Evolutionary conservation across 2,113 vertebrate species (phyloP), one percentile per base, ranked within the genome.

Genomic region (Mus spicilegus): DNA sequence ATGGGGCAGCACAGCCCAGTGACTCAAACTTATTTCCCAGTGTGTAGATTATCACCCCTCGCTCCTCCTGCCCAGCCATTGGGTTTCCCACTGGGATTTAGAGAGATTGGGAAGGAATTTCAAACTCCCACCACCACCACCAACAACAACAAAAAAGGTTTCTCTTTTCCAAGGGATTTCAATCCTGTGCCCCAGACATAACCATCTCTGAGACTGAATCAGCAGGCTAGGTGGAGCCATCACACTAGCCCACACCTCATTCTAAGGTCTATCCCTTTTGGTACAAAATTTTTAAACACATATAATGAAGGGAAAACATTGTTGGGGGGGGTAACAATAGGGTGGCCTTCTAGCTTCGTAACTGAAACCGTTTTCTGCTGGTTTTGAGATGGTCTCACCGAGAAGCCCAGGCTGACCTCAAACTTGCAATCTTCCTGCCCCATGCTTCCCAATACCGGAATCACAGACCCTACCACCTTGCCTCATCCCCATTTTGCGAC

Each of bases 1-100:
- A 70, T 69, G 51, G 5, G 49, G 20, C 84, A 39, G 61, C 87
- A 90, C 93, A 92, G 95, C 91, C 87, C 92, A 90, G 95, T 72
- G 95, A 87, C 70, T 93, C 89, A 8, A 78, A 26, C 95, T 95
- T 76, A 96, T 94, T 97, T 97, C 67, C 97, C 76, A 81, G 80
- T 69, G 70, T 92, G 70, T 80, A 76, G 80, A 92, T 96, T 85
- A 80, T 75, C 12, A 42, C 80, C 61, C 86, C 90, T 89, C 70
- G 54, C 58, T 80, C 90, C 46, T 89, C 70, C 69, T 76, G 73
- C 94, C 86, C 87, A 46, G 36, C 56, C 72, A 82, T 86, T 81
- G 78, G 70, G 39, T 72, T 93, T 90, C 94, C 90, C 95, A 58
- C 42, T 86, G 91, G 96, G 95, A 93, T 81, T 87, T 65, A 70